phyloP scores from a whole-genome alignment of 2,797 vertebrate species.

The Gadopsis bispinosus region DNA sequence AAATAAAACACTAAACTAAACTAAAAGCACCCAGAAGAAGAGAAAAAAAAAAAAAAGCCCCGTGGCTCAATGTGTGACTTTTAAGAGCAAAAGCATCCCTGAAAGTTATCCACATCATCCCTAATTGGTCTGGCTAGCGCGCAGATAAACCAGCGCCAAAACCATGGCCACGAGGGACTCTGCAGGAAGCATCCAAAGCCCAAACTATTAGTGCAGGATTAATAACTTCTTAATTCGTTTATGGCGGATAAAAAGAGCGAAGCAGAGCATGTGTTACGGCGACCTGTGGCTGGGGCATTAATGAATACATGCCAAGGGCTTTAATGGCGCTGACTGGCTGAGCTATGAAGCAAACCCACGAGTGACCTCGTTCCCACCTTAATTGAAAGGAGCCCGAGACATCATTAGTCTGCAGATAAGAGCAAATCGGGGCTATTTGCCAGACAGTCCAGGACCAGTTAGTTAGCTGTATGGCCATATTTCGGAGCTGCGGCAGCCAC shows the following conservation, averaged over 20 bases:
- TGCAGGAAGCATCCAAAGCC: slow-evolving; percentile 31
- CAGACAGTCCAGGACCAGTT: slow-evolving; percentile 57
- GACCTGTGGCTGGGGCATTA: slow-evolving; percentile 65
- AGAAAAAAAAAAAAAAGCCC: not conserved
- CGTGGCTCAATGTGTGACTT: not conserved
- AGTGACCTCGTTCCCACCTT: slow-evolving; percentile 75
- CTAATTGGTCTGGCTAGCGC: not conserved
- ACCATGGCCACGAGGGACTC: slow-evolving; percentile 27
- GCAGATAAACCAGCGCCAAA: slow-evolving; percentile 21
- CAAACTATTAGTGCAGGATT: slow-evolving; percentile 55
- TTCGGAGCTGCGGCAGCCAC: slow-evolving; percentile 18
- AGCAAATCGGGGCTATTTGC: slow-evolving; percentile 76
- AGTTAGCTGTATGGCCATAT: slow-evolving; percentile 24
- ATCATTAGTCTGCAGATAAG: slow-evolving; percentile 82
- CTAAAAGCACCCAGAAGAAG: not conserved
- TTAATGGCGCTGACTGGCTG: slow-evolving; percentile 73
- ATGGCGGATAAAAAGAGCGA: slow-evolving; percentile 61
- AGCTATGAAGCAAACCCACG: slow-evolving; percentile 68
- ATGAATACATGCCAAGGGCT: slow-evolving; percentile 70
- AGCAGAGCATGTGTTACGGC: slow-evolving; percentile 51
- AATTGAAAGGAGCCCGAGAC: slow-evolving; percentile 81
- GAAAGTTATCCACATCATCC: slow-evolving; percentile 10
- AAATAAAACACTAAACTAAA: not conserved
- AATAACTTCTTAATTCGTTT: slow-evolving; percentile 75
- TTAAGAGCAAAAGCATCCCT: slow-evolving; percentile 2